Base-by-base conservation (phyloP, 2,888 invertebrate genomes). In the Chelonus formosanus region DNA sequence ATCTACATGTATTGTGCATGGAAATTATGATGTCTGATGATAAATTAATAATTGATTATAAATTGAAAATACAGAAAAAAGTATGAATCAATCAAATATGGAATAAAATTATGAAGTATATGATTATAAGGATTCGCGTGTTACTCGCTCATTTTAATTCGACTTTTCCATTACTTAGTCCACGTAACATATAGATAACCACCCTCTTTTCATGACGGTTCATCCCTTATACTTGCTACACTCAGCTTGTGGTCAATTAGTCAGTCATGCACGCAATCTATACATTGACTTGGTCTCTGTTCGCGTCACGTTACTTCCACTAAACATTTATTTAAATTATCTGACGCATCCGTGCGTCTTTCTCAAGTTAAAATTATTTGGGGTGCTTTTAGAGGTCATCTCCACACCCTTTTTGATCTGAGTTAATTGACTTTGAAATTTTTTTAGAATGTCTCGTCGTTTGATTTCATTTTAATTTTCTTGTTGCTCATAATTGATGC, bases 211-310 rank as follows among this genome's bases (percentile, higher is more conserved):
- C 69, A 67, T 60, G 69, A 53, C 43, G 62, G 48, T 52, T 63
- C 61, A 65, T 44, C 68, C 64, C 47, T 54, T 58, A 45, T 60
- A 64, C 67, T 64, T 68, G 63, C 69, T 52, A 54, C 61, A 57
- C 61, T 69, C 59, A 67, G 65, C 74, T 74, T 73, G 76, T 72
- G 79, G 80, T 77, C 78, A 79, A 77, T 79, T 79, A 81, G 80
- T 77, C 75, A 77, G 74, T 78, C 78, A 75, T 75, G 78, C 81
- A 80, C 79, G 80, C 81, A 75, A 80, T 78, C 71, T 74, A 74
- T 73, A 77, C 81, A 81, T 80, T 80, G 80, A 79, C 79, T 81
- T 65, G 60, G 58, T 68, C 58, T 67, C 56, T 45, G 71, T 69
- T 70, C 65, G 44, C 50, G 58, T 45, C 62, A 43, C 60, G 57